Evolutionary conservation across 2,797 vertebrate species (phyloP), one percentile per base, ranked within the genome.

Genomic region (Liasis olivaceus): DNA sequence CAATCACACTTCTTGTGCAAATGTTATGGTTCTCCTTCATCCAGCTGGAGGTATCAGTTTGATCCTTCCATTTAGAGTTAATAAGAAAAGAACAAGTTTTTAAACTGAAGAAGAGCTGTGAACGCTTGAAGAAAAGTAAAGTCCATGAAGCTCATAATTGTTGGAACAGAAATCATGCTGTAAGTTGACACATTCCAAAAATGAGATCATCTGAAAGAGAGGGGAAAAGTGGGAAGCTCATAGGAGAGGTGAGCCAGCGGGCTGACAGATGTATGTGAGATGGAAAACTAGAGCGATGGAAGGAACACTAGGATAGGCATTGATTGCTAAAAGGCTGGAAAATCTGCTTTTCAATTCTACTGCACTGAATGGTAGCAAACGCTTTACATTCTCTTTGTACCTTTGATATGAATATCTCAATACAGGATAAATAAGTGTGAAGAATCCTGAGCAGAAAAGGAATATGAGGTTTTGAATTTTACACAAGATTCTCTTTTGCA

Each of bases 231-330:
- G 56, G 72, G 58, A 93, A 87, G 42, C 85, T 87, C 54, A 85
- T 0, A 14, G 24, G 59, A 47, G 94, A 95, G 95, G 94, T 96
- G 95, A 96, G 95, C 95, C 96, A 97, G 89, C 95, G 96, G 96
- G 59, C n/a, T 0, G 93, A 95, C 96, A 97, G 95, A 97, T 95
- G 92, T 89, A 88, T 94, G 90, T 90, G 87, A 2, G 24, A 69
- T 3, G 28, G 94, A 95, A 7, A 36, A 20, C 66, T 88, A 81
- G 42, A 24, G 91, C 20, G 15, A 93, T 90, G 42, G 28, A 85
- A 84, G 56, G 17, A 88, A 36, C 1, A 0, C 0, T 62, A 72
- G 28, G 93, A 92, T 24, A 47, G 0, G 17, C 81, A 89, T 26
- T 94, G 72, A 94, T 28, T 63, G 85, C 72, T 47, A 64, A 56